Evolutionary conservation across 2,797 vertebrate species (phyloP), one percentile per base, ranked within the genome.

Genomic region (Hephaestus fuliginosus): DNA sequence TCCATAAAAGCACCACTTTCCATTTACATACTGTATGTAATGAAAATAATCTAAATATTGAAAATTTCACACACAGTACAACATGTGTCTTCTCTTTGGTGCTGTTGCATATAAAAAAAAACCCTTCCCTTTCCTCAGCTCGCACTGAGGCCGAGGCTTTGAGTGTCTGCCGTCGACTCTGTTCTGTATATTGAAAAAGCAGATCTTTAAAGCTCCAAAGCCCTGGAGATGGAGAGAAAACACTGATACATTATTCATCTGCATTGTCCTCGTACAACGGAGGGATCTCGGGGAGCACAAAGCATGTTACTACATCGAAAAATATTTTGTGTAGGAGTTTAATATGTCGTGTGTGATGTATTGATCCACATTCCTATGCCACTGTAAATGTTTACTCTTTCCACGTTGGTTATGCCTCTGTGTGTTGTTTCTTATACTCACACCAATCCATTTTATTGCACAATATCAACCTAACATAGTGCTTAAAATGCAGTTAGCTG

Each of bases 171-270:
- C 76, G 48, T 70, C 11, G 61, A 77, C 65, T 78, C 55, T 22
- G n/a, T 30, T 70, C 62, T 64, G 55, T 68, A 65, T 85, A 74
- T 78, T 78, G 61, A 79, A 77, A 73, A 85, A 66, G 33, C 33
- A 56, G n/a, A 78, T 84, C 70, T 82, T 75, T 86, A 81, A 84
- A 88, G 74, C 83, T 74, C 71, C 33, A 67, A 74, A 65, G 66
- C 66, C 76, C 62, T 30, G 58, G 67, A 76, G 80, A 75, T 13
- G 46, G 46, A 76, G 48, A 33, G 39, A 41, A 61, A 65, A 69
- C 71, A 67, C 4, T 13, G 44, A 81, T 91, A 69, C 81, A 90
- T 90, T 87, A 91, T 92, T 92, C 81, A 93, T 89, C 70, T 8
- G 7, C 51, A 44, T 70, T 71, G 73, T 86, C 76, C 78, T 82